Percentiles rank a stretch among this genome's conserved stretches.
Conservation (phyloP, 2,888 invertebrate species). For the Metopia argyrocephala region DNA sequence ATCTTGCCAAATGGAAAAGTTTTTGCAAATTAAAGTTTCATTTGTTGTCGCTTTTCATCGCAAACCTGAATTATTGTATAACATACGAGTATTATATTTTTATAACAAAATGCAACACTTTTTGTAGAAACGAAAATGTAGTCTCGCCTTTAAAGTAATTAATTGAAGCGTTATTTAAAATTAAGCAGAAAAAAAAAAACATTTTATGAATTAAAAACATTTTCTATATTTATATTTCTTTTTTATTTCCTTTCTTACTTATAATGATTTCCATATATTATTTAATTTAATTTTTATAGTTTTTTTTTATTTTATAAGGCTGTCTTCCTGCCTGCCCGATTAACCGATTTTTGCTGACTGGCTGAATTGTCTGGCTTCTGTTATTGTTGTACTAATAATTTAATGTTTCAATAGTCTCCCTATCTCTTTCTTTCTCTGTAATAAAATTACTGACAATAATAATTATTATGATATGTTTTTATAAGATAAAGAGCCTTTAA, state of each 20-base stretch:
- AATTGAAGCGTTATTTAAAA: too few species aligned
- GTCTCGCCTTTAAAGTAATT: too few species aligned
- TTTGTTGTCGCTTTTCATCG: too few species aligned
- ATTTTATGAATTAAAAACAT: too few species aligned
- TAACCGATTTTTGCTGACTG: slow-evolving; percentile 28
- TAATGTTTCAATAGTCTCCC: not conserved
- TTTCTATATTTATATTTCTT: not conserved
- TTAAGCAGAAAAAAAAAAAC: too few species aligned
- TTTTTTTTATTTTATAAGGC: not conserved
- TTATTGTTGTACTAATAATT: slow-evolving; percentile 47
- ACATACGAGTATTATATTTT: too few species aligned
- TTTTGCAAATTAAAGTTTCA: too few species aligned
- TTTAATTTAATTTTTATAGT: slow-evolving; percentile 2
- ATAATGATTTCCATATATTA: not conserved
- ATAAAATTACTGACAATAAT: slow-evolving; percentile 28
- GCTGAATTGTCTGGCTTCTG: slow-evolving; percentile 13
- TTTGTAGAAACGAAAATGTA: too few species aligned
- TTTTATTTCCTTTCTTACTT: not conserved
- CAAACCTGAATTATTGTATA: too few species aligned
- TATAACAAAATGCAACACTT: too few species aligned
- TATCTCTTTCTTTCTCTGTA: slow-evolving; percentile 3
- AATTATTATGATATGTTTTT: slow-evolving; percentile 9
- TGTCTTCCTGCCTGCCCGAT: not conserved
- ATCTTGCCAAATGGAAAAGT: too few species aligned
- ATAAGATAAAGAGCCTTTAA: slow-evolving; percentile 37